Base-by-base conservation (phyloP, 2,113 vertebrate species). In the Chionomys nivalis region DNA sequence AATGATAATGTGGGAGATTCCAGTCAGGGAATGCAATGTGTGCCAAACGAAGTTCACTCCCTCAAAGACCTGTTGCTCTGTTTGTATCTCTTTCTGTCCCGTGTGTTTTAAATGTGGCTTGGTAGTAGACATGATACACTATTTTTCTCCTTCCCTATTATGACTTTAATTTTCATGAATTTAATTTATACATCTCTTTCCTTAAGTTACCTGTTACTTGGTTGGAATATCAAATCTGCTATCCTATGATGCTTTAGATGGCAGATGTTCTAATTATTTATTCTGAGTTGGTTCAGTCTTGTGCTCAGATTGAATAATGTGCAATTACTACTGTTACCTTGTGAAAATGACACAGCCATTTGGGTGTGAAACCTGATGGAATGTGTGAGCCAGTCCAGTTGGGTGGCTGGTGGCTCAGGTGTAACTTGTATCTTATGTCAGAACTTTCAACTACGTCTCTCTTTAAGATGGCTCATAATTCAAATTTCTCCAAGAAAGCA, bases 271-370 rank as follows among this genome's bases (percentile, higher is more conserved):
- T 70, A 89, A 44, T 65, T 94, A 87, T 65, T 93, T 79, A 65
- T 87, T 96, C 90, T 93, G 52, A 87, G 33, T 90, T 87, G 39
- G 39, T 55, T 94, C 72, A 94, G 87, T 91, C 31, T 76, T 91
- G 11, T 63, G 44, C 42, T 96, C 68, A 73, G 49, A 78, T 93
- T 77, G 55, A 85, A 65, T 79, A n/a, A 49, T 47, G 42, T 81
- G 4, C 63, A n/a, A 49, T 72, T 88, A 17, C 58, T 95, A 21
- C 58, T 58, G 26, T 79, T 86, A 33, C 28, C 26, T 92, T 90
- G 55, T 83, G 70, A 91, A 44, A 92, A 82, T 44, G 82, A 78
- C 5, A n/a, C 36, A 49, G 21, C 61, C 42, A 87, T 94, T 72
- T 73, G 26, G 9, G 3, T 21, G 17, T 72, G 13, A 33, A 76